Conservation (phyloP, 2,888 invertebrate species). For the Elaeidobius kamerunicus region DNA sequence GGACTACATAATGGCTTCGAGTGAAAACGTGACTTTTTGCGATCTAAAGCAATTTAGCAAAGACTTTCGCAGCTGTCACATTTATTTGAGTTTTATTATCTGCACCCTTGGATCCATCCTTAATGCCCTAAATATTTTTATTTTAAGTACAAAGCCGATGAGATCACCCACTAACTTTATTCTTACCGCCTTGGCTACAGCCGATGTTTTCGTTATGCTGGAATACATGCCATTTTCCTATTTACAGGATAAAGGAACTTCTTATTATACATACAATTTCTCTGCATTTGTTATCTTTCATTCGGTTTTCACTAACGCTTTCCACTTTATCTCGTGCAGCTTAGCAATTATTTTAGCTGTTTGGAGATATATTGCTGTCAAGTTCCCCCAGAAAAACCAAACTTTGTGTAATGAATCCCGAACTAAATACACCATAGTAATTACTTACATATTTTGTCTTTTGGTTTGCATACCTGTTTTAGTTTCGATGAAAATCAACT, state of each 20-base stretch:
- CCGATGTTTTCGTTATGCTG: slow-evolving; percentile 91
- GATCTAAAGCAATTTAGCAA: slow-evolving; percentile 60
- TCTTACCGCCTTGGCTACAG: slow-evolving; percentile 83
- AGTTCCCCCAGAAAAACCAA: slow-evolving; percentile 75
- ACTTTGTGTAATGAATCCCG: slow-evolving; percentile 79
- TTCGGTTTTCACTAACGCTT: slow-evolving; percentile 83
- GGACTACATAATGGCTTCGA: slow-evolving; percentile 29
- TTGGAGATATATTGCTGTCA: slow-evolving; percentile 86
- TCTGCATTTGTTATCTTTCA: slow-evolving; percentile 82
- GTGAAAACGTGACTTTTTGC: slow-evolving; percentile 38
- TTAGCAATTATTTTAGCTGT: slow-evolving; percentile 87
- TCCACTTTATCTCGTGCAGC: slow-evolving; percentile 90
- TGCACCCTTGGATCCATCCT: slow-evolving; percentile 88
- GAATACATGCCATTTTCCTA: slow-evolving; percentile 90
- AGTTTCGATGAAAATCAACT: slow-evolving; percentile 70
- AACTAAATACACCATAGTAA: slow-evolving; percentile 70
- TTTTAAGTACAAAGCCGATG: slow-evolving; percentile 91
- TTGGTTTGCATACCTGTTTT: slow-evolving; percentile 81
- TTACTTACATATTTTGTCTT: slow-evolving; percentile 79
- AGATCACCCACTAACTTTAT: slow-evolving; percentile 87
- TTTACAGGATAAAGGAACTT: slow-evolving; percentile 59
- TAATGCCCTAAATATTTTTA: slow-evolving; percentile 85
- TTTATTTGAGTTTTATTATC: slow-evolving; percentile 80
- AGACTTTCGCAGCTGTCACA: slow-evolving; percentile 71
- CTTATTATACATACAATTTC: slow-evolving; percentile 68